These are phyloP conservation scores for Xenops minutus DNA, from an alignment of 2,797 vertebrate species.

Conservation along the genomic window DNA sequence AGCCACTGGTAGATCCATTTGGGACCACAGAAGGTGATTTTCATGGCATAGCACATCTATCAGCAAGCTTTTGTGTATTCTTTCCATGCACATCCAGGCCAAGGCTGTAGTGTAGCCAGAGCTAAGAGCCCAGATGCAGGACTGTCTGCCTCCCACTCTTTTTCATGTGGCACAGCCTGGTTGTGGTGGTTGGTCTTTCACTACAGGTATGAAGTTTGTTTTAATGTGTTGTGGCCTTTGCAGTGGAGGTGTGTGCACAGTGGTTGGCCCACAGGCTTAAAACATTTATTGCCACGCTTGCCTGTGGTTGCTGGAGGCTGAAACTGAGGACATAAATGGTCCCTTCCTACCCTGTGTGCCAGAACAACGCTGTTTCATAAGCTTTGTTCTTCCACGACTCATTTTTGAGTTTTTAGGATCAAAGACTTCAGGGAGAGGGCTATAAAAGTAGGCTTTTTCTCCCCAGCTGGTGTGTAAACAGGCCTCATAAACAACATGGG, in stretches of 20 bases:
- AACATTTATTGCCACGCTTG: neutral
- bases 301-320: neutral
- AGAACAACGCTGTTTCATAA: neutral
- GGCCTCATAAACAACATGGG: slow-evolving; percentile 1
- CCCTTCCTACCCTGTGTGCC: neutral
- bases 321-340: neutral
- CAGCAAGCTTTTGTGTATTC: neutral
- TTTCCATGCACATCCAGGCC: neutral
- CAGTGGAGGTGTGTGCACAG: neutral
- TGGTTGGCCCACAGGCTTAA: neutral
- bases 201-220: neutral
- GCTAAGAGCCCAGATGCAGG: neutral
- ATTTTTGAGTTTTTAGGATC: slow-evolving; percentile 17
- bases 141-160: neutral
- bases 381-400: neutral
- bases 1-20: neutral
- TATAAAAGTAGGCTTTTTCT: slow-evolving; percentile 2
- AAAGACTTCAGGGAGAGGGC: neutral
- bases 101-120: neutral
- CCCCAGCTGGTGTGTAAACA: slow-evolving; percentile 23
- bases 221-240: neutral
- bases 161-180: neutral
- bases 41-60: rapidly evolving
- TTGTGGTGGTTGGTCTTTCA: neutral
- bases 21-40: neutral